Conservation (phyloP, 2,888 invertebrate species). For the Scaptomyza tumidula region DNA sequence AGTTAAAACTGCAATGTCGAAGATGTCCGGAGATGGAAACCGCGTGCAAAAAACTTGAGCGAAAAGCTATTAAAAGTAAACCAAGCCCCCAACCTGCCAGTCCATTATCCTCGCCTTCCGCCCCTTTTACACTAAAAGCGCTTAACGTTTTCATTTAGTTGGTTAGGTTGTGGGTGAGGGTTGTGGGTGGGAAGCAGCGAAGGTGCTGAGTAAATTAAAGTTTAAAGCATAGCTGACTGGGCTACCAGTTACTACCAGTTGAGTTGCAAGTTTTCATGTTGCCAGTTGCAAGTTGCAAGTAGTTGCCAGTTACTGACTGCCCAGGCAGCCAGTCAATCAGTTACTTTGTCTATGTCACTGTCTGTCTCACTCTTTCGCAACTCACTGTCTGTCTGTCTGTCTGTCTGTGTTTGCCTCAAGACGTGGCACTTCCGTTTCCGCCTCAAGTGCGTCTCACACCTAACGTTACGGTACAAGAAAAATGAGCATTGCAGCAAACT, state of each 20-base stretch:
- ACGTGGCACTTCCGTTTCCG: conserved; percentile 78
- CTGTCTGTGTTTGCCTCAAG: conserved; percentile 51
- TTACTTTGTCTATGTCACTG: conserved; percentile 21
- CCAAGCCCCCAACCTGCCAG: conserved; percentile 19
- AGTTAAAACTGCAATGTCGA: not conserved
- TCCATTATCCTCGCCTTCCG: not conserved
- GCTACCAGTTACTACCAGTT: conserved; percentile 23
- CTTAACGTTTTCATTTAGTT: conserved; percentile 71
- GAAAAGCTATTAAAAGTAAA: conserved; percentile 68
- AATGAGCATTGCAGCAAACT: conserved; percentile 71
- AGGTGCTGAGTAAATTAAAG: conserved; percentile 32
- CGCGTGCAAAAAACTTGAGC: conserved; percentile 36
- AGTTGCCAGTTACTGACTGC: conserved; percentile 24
- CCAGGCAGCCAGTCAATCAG: conserved; percentile 62
- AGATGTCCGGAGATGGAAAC: conserved; percentile 14
- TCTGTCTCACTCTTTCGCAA: not conserved
- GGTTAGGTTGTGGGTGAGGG: not conserved
- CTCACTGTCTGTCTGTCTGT: conserved; percentile 4
- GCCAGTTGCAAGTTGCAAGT: conserved; percentile 20
- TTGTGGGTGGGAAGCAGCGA: not conserved
- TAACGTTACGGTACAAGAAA: conserved; percentile 30
- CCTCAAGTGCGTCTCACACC: conserved; percentile 46
- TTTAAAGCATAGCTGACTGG: conserved; percentile 40
- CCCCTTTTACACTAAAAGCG: conserved; percentile 23
- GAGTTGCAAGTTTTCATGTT: conserved; percentile 27